These are phyloP conservation scores for Aptenodytes patagonicus DNA, from an alignment of 2,113 vertebrate genomes.

Conservation along the genomic window DNA sequence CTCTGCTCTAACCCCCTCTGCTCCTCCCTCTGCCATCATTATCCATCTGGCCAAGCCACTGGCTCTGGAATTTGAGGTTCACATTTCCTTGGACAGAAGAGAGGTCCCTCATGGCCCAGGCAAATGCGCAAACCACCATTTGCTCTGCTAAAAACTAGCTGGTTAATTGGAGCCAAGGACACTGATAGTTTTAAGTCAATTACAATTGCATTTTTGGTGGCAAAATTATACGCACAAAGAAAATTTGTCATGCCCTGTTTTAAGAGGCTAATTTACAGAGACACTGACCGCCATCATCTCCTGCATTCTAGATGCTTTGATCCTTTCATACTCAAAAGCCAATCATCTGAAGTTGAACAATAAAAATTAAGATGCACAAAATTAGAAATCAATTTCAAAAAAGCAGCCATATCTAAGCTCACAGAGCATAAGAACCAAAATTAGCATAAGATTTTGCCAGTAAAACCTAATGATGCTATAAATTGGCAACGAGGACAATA, in stretches of 20 bases:
- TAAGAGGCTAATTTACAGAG: background rate
- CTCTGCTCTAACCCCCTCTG: background rate
- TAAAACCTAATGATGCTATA: constrained; percentile 13
- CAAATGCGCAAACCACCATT: background rate
- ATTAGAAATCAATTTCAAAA: background rate
- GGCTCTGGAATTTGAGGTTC: background rate
- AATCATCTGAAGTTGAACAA: background rate
- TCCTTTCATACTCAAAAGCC: background rate
- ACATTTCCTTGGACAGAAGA: background rate
- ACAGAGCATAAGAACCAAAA: background rate
- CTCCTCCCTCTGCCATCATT: background rate
- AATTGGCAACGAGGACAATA: background rate
- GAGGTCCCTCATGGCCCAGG: background rate
- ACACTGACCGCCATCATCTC: background rate
- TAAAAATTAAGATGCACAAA: background rate
- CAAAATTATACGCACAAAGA: background rate
- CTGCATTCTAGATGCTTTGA: background rate
- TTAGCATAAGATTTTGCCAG: background rate
- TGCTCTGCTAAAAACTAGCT: background rate
- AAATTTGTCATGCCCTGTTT: background rate
- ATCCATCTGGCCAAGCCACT: background rate
- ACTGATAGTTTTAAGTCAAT: background rate
- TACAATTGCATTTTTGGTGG: background rate
- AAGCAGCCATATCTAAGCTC: background rate
- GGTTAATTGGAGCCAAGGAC: background rate